phyloP scores from a whole-genome alignment of 2,888 invertebrate species.

The Sphecodes monilicornis region DNA sequence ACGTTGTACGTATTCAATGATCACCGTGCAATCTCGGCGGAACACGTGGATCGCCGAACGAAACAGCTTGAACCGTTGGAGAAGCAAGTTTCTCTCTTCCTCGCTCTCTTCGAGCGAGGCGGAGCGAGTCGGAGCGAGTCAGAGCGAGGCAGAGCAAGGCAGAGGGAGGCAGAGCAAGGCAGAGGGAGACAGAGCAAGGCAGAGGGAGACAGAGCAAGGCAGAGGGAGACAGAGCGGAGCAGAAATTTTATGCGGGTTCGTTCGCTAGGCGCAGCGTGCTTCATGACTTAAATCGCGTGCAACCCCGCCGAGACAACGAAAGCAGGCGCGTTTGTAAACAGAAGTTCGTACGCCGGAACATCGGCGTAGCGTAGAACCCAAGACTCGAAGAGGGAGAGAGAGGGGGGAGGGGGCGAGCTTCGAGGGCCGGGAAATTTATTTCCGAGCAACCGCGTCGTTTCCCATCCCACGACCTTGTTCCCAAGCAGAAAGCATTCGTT shows the following conservation, averaged over 20 bases:
- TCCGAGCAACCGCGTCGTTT: constrained; percentile 21
- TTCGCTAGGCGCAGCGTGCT: constrained; percentile 2
- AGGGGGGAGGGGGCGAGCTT: not conserved
- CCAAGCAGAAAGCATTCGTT: constrained; percentile 23
- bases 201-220: too few relatives aligned
- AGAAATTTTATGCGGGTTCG: constrained; percentile 29
- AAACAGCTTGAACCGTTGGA: not conserved
- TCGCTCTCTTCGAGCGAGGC: not conserved
- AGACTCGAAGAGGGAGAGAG: not conserved
- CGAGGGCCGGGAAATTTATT: constrained; percentile 40
- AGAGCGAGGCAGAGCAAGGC: too few relatives aligned
- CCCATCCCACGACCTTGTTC: not conserved
- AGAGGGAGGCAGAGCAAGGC: not conserved
- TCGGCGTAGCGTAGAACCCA: not conserved
- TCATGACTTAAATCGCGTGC: constrained; percentile 25
- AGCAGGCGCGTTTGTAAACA: constrained; percentile 43
- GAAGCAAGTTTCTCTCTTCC: not conserved
- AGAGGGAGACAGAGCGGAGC: too few relatives aligned
- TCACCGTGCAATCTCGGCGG: constrained; percentile 16
- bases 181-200: not conserved
- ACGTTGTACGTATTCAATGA: constrained; percentile 34
- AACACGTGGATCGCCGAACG: not conserved
- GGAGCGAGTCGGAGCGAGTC: not conserved
- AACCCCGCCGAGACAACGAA: constrained; percentile 28
- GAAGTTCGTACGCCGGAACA: constrained; percentile 21